Evolutionary conservation across 2,888 invertebrate species (phyloP).

Genomic region (Calameuta filiformis): DNA sequence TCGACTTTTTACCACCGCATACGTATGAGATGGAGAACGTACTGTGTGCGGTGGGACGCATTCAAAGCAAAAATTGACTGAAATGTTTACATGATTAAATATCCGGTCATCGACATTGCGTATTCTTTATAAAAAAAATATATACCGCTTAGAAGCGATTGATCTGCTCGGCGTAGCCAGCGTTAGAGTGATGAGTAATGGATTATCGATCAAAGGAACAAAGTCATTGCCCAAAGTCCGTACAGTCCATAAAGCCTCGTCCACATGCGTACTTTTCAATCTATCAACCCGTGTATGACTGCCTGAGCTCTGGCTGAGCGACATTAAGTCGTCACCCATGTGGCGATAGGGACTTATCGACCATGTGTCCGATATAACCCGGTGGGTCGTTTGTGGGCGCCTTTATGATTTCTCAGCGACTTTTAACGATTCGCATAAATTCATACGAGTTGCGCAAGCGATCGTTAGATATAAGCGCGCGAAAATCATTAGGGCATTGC

Average conservation of each 20-base stretch:
- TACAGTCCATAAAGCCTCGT: not conserved
- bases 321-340: slow-evolving; percentile 28
- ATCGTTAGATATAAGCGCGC: slow-evolving; percentile 13
- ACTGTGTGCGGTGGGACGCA: not conserved
- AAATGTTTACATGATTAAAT: slow-evolving; percentile 6
- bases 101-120: not conserved
- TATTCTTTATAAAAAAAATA: not conserved
- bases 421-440: slow-evolving; percentile 2
- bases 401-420: slow-evolving; percentile 20
- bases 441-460: slow-evolving; percentile 9
- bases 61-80: slow-evolving; percentile 1
- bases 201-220: not conserved
- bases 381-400: slow-evolving; percentile 19
- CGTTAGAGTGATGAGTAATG: not conserved
- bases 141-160: not conserved
- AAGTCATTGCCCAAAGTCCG: not conserved
- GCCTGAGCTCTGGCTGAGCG: not conserved
- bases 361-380: slow-evolving; percentile 11
- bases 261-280: not conserved
- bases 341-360: slow-evolving; percentile 26
- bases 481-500: slow-evolving; percentile 11
- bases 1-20: not conserved
- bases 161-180: not conserved
- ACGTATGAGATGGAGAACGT: not conserved
- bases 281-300: not conserved